Evolutionary conservation across 2,888 invertebrate genomes (phyloP), one percentile per base, ranked within the genome.

Genomic region (Coleophora deauratella): DNA sequence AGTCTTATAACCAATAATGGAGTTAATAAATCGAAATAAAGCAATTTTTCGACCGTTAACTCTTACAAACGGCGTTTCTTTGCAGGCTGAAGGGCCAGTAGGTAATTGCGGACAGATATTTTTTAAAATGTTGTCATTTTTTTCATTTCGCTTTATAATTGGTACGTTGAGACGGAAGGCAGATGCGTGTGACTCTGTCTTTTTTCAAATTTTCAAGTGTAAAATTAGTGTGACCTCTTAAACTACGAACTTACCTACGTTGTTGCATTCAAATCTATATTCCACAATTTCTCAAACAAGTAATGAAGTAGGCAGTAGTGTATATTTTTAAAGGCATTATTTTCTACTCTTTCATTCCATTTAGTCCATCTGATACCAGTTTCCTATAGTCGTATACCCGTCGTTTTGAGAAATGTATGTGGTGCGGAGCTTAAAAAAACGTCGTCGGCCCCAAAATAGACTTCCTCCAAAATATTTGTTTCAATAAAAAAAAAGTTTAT

Each of bases 71-170:
- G 61, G 62, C 61, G 59, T 56, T 62, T 62, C 14, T 21, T 21
- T 21, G 21, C 6, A 21, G 21, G 21, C 21, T 21, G 21, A 21
- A 21, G 21, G 21, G 21, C n/a, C n/a, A 21, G 21, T 6, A 21
- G 6, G 21, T 21, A 21, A 21, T 21, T 21, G 21, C n/a, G 9
- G 14, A 31, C 8, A n/a, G 31, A 37, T 15, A 37, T n/a, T 31
- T 3, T 10, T 13, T 10, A 27, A 37, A 32, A 37, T 11, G 32
- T 31, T 37, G 15, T 21, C 13, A 68, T 65, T 72, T 57, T 72
- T 66, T 67, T 72, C 66, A 62, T 69, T 72, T 71, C 63, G 58
- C 55, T 54, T 57, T 69, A 69, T 81, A 82, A 82, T 81, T 81
- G 68, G 63, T 70, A 69, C 62, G 59, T 63, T 47, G 59, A 62